Conservation (phyloP, 2,888 invertebrate species). For the Drosophila picticornis region DNA sequence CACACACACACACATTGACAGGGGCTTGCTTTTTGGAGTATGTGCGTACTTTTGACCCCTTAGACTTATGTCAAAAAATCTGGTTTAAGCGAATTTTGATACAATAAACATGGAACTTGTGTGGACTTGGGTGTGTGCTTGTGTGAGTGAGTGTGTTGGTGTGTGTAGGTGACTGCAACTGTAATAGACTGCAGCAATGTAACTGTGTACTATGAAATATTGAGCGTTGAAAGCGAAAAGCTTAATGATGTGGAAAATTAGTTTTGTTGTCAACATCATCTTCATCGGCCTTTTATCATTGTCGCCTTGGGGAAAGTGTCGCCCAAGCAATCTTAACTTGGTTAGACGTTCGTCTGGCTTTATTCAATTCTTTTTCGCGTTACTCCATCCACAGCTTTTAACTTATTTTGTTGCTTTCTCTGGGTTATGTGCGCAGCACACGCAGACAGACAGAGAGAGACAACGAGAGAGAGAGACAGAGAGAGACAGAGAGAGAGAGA, state of each 20-base stretch:
- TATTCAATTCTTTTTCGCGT: constrained; percentile 24
- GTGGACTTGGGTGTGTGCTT: not conserved
- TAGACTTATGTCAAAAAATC: constrained; percentile 14
- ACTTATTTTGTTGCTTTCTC: constrained; percentile 77
- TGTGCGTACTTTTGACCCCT: constrained; percentile 25
- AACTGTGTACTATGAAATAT: constrained; percentile 18
- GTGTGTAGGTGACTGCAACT: constrained; percentile 5
- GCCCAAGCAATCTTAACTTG: constrained; percentile 50
- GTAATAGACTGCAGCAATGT: constrained; percentile 35
- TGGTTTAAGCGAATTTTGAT: constrained; percentile 24
- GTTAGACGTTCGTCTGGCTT: constrained; percentile 45
- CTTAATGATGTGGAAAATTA: constrained; percentile 78
- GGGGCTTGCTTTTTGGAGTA: not conserved
- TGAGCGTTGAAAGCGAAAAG: constrained; percentile 63
- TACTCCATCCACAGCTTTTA: constrained; percentile 34
- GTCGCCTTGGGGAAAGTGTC: constrained; percentile 29
- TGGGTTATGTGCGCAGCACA: constrained; percentile 75
- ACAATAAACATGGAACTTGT: constrained; percentile 4
- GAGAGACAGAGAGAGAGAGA: constrained; percentile 2
- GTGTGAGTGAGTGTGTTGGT: constrained; percentile 4
- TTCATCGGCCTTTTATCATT: constrained; percentile 8
- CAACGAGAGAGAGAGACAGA: constrained; percentile 6
- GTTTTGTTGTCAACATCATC: constrained; percentile 51
- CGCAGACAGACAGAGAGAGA: constrained; percentile 31
- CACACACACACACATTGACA: not conserved